Evolutionary conservation across 92 coral and sea anemone species (phyloP), one percentile per base, ranked within the genome.

Genomic region (Pocillopora grandis): DNA sequence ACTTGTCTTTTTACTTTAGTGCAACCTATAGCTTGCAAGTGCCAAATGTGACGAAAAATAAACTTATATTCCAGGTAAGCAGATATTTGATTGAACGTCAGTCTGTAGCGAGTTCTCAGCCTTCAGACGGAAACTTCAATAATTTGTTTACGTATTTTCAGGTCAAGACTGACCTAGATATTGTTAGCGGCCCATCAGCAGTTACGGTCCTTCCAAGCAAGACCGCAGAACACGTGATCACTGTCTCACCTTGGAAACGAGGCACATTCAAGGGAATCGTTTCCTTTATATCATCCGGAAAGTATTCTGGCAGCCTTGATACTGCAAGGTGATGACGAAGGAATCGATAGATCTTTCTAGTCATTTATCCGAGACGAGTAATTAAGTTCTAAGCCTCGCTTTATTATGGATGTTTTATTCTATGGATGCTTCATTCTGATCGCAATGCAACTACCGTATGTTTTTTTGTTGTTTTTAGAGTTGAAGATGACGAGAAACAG

Each of bases 181-280:
- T 97, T 31, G 80, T 97, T 16, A 89, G 98, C 21, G 99, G 99
- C 21, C 81, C 92, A 42, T 69, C 92, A 58, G 75, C 95, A 9
- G 48, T 97, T 65, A 89, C 98, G 17, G 94, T 92, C 57, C 87
- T 95, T 8, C 95, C 99, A 9, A 90, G 94, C 63, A 90, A 94
- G 87, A 90, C 95, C 10, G 92, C 94, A 20, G 93, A 90, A 58
- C 98, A 94, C 91, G 88, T 89, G 86, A 83, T 91, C 79, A 94
- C 94, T 12, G 93, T 97, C 90, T 97, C 95, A 35, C 99, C 99
- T 69, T 97, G 99, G 99, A 89, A 90, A 91, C 98, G 98, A 63
- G 99, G 99, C 69, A 82, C 69, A 76, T 94, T 89, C 72, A 88
- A 80, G 57, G 99, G 99, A 37, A 90, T 96, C 23, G 81, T 96